Conservation (phyloP, 2,797 vertebrate species). For the Gymnothorax javanicus region DNA sequence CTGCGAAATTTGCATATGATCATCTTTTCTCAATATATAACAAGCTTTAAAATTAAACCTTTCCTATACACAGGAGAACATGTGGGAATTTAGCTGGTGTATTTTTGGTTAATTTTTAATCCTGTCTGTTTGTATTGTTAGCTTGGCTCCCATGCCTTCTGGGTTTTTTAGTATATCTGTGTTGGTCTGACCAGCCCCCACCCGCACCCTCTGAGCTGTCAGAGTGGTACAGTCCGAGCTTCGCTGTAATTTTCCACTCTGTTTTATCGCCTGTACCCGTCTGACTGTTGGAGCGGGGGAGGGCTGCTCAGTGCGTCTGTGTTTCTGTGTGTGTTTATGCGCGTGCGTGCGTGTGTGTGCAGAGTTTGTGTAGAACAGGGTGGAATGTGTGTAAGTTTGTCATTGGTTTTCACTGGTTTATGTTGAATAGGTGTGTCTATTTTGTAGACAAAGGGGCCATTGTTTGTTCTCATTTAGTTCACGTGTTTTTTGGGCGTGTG, state of each 20-base stretch:
- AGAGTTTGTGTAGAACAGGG: background rate
- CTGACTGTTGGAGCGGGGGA: slow-evolving; percentile 44
- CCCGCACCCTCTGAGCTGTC: slow-evolving; percentile 28
- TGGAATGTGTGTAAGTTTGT: slow-evolving; percentile 1
- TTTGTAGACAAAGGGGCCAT: background rate
- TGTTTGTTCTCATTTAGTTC: slow-evolving; percentile 6
- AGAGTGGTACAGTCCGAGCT: slow-evolving; percentile 68
- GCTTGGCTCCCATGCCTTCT: slow-evolving; percentile 3
- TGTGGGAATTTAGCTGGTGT: background rate
- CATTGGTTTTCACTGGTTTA: background rate
- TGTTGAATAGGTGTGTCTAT: background rate
- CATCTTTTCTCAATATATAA: background rate
- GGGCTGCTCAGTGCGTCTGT: slow-evolving; percentile 44
- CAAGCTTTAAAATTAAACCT: background rate
- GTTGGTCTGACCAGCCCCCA: background rate
- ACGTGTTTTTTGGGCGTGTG: background rate
- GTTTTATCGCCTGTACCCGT: slow-evolving; percentile 59
- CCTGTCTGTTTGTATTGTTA: slow-evolving; percentile 13
- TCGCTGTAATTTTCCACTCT: slow-evolving; percentile 71
- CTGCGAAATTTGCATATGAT: background rate
- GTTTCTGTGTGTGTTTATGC: background rate
- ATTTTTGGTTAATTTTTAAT: slow-evolving; percentile 1
- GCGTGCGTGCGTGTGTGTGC: background rate
- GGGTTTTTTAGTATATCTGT: background rate
- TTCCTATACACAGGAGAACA: background rate